A percentile compares a stretch with the other conserved stretches of the same genome.
Conservation (phyloP, 2,888 invertebrate genomes). For the Daptonema setosum region DNA sequence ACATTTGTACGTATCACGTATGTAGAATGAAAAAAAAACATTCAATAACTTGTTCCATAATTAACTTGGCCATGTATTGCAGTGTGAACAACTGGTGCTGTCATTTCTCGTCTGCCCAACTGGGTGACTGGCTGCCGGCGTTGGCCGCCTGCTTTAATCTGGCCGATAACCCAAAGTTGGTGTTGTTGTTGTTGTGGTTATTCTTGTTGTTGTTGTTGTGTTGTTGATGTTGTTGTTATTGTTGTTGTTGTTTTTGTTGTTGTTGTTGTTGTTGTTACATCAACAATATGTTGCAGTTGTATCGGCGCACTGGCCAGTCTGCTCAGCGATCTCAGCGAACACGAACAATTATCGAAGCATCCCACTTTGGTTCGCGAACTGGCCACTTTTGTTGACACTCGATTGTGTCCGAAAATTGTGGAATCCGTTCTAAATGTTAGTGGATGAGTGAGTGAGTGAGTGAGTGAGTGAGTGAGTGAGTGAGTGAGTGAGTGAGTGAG, state of each 20-base stretch:
- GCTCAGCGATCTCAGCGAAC: not conserved
- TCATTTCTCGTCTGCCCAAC: not conserved
- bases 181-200: not conserved
- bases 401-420: too few relatives aligned
- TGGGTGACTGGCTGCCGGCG: not conserved
- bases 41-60: too few relatives aligned
- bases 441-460: too few relatives aligned
- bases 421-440: too few relatives aligned
- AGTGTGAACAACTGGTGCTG: not conserved
- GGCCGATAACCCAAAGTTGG: not conserved
- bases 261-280: not conserved
- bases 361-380: not conserved
- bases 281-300: not conserved
- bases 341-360: not conserved
- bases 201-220: not conserved
- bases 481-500: too few relatives aligned
- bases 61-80: too few relatives aligned
- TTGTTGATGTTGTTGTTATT: not conserved
- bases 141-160: not conserved
- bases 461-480: too few relatives aligned
- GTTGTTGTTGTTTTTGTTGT: not conserved
- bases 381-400: too few relatives aligned
- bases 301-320: too few relatives aligned
- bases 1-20: too few relatives aligned
- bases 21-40: too few relatives aligned